These are phyloP conservation scores for Callyntrura sp. DNA, from an alignment of 2,888 invertebrate species.

Conservation along the genomic window DNA sequence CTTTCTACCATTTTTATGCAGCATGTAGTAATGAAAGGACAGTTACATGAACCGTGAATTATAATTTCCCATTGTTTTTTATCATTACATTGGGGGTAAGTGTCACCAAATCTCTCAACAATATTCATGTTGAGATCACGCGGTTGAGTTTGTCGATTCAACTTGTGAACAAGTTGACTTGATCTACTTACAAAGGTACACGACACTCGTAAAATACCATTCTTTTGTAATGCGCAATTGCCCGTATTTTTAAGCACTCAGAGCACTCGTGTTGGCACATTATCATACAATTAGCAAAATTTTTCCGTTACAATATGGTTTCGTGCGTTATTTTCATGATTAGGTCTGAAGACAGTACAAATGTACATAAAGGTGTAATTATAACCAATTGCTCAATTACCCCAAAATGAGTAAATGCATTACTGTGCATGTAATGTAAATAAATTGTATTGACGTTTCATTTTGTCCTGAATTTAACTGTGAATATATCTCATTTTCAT, in stretches of 20 bases:
- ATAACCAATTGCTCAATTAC: too few relatives aligned
- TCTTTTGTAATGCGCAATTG: too few relatives aligned
- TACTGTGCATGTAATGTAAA: background rate
- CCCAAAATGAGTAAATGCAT: background rate
- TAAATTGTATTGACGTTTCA: too few relatives aligned
- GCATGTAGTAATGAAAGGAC: too few relatives aligned
- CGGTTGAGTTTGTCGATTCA: constrained; percentile 3
- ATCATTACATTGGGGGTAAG: background rate
- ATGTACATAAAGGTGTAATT: too few relatives aligned
- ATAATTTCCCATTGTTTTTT: too few relatives aligned
- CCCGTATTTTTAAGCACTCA: background rate
- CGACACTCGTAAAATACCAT: background rate
- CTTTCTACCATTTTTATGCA: too few relatives aligned
- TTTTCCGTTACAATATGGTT: background rate
- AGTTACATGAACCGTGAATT: too few relatives aligned
- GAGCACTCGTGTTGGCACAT: constrained; percentile 8
- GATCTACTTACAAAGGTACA: constrained; percentile 19
- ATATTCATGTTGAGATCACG: constrained; percentile 19
- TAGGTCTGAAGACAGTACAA: too few relatives aligned
- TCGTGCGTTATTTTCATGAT: background rate
- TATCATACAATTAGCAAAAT: constrained; percentile 44
- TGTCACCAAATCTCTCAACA: constrained; percentile 20
- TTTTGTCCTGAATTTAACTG: too few relatives aligned
- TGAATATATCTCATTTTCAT: too few relatives aligned
- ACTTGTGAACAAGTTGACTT: background rate